phyloP scores from a whole-genome alignment of 1,140 invertebrate species.

The Stegodyphus dumicola region DNA sequence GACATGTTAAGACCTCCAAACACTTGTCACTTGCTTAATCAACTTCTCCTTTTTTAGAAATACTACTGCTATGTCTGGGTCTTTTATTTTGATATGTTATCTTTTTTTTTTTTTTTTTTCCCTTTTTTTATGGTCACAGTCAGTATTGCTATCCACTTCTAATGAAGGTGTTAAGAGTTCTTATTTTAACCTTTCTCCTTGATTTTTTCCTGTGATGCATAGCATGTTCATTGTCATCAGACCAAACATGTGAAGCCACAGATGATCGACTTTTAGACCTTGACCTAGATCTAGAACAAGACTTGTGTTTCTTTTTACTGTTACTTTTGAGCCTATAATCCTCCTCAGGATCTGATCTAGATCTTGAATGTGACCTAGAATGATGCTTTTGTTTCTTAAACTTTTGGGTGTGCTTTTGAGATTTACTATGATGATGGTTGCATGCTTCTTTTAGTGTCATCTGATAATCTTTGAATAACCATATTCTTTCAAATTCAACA shows the following conservation, averaged over 20 bases:
- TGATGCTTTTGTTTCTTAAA: conserved; percentile 75
- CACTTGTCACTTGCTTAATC: no score
- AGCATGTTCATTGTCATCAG: conserved; percentile 38
- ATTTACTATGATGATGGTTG: conserved; percentile 91
- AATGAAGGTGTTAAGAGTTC: not conserved
- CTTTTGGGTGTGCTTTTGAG: conserved; percentile 78
- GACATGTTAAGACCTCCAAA: no score
- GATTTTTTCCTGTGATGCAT: not conserved
- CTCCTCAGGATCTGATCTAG: conserved; percentile 69
- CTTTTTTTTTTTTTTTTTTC: no score
- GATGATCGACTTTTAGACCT: conserved; percentile 33
- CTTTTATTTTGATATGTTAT: no score
- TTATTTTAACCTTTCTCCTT: not conserved
- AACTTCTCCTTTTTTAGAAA: no score
- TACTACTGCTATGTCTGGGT: no score
- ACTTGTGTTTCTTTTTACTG: conserved; percentile 65
- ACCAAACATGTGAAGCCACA: conserved; percentile 10
- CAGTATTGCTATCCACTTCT: no score
- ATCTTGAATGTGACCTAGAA: conserved; percentile 67
- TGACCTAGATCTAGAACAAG: conserved; percentile 53
- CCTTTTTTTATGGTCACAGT: no score
- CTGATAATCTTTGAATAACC: conserved; percentile 80
- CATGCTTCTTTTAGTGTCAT: conserved; percentile 79
- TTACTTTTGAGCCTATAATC: conserved; percentile 66
- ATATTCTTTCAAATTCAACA: conserved; percentile 84